phyloP scores from a whole-genome alignment of 2,888 invertebrate species.

The Mythimna ferrago region DNA sequence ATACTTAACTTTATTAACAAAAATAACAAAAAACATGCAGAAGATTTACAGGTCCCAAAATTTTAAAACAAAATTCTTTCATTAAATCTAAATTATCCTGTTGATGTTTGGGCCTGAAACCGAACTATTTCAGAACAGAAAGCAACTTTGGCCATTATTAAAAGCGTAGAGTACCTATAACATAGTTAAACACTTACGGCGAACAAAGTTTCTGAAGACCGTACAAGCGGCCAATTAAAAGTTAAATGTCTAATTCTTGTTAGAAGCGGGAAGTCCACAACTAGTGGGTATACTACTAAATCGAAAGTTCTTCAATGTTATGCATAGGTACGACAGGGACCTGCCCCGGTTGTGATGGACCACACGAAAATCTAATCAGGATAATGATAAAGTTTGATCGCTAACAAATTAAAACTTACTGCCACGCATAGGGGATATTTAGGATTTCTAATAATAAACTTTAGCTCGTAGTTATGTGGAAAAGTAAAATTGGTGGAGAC shows the following conservation, averaged over 20 bases:
- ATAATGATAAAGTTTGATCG: conserved; percentile 63
- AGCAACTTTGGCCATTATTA: conserved; percentile 75
- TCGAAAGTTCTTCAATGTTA: conserved; percentile 81
- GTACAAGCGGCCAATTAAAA: conserved; percentile 90
- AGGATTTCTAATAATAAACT: conserved; percentile 25
- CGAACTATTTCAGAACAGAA: conserved; percentile 58
- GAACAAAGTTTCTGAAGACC: conserved; percentile 86
- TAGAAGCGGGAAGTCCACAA: conserved; percentile 86
- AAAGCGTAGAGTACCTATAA: conserved; percentile 76
- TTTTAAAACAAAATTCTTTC: conserved; percentile 17
- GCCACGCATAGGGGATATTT: not conserved
- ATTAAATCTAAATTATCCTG: conserved; percentile 34
- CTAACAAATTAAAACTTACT: conserved; percentile 57
- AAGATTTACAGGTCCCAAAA: not conserved
- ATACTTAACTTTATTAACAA: not conserved
- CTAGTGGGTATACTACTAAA: conserved; percentile 79
- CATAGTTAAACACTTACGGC: conserved; percentile 89
- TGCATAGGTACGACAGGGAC: conserved; percentile 74
- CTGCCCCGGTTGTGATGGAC: conserved; percentile 57
- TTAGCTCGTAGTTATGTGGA: not conserved
- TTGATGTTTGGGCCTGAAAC: conserved; percentile 47
- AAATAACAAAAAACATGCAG: not conserved
- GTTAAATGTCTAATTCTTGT: conserved; percentile 91
- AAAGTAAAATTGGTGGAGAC: not conserved
- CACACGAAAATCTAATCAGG: conserved; percentile 59